These are phyloP conservation scores for Brevimyrus niger DNA, from an alignment of 2,113 vertebrate species.

Conservation along the genomic window DNA sequence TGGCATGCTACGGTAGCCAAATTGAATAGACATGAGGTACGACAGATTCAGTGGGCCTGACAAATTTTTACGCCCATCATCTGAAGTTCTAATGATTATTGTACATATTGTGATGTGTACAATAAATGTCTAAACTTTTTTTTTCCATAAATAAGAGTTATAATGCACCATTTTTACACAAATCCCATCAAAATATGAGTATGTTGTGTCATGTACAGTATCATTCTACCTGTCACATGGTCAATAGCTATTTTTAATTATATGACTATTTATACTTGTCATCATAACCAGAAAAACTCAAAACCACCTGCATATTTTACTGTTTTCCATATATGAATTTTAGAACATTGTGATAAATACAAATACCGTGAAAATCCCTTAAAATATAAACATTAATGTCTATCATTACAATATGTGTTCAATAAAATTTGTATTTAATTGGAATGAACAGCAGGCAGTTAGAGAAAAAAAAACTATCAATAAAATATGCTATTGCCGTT, in stretches of 20 bases:
- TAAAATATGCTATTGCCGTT: neutral
- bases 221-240: neutral
- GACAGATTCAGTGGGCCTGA: neutral
- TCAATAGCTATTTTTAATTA: neutral
- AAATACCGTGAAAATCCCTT: neutral
- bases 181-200: no score
- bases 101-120: neutral
- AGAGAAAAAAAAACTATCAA: neutral
- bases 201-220: no score
- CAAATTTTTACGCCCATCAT: neutral
- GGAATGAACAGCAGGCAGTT: neutral
- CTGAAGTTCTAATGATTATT: neutral
- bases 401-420: no score
- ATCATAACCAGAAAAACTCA: neutral
- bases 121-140: neutral
- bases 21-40: neutral
- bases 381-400: neutral
- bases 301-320: neutral
- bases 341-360: neutral
- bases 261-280: no score
- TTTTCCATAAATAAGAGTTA: no score
- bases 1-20: neutral
- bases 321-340: neutral
- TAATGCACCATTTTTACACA: no score
- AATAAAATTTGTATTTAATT: neutral